Conservation (phyloP, 2,888 invertebrate species). For the Acrocyrtus sp. region DNA sequence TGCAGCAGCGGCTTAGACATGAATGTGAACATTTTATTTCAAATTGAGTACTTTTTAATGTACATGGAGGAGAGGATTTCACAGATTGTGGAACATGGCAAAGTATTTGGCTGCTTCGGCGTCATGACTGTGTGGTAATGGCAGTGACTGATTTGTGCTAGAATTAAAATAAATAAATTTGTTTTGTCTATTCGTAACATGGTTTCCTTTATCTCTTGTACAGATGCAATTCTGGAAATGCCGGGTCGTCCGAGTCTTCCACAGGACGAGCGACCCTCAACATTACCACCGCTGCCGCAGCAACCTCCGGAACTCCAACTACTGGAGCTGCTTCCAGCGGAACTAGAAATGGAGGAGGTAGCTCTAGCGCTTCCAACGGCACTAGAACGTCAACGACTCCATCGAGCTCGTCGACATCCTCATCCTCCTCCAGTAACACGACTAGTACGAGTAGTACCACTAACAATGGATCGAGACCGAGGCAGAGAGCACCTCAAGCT, state of each 20-base stretch:
- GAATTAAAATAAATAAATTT: too few species aligned
- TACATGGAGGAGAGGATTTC: slow-evolving; percentile 39
- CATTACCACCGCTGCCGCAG: slow-evolving; percentile 1
- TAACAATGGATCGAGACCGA: slow-evolving; percentile 3
- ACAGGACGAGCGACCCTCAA: too few species aligned
- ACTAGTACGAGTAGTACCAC: slow-evolving; percentile 8
- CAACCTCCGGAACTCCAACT: slow-evolving; percentile 12
- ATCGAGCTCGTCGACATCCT: slow-evolving; percentile 5
- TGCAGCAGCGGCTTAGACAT: too few species aligned
- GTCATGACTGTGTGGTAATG: too few species aligned
- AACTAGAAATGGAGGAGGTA: slow-evolving; percentile 14
- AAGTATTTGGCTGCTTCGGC: slow-evolving; percentile 22
- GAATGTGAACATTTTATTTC: slow-evolving; percentile 43
- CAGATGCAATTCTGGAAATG: too few species aligned
- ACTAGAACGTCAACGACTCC: background rate
- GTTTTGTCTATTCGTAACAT: too few species aligned
- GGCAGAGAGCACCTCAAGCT: slow-evolving; percentile 25
- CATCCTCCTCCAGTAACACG: too few species aligned
- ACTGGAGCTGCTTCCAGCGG: slow-evolving; percentile 10
- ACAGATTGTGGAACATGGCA: slow-evolving; percentile 32
- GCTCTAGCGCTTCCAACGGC: background rate
- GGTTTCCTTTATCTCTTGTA: too few species aligned
- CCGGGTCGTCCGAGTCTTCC: too few species aligned
- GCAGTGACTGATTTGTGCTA: too few species aligned
- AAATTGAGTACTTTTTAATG: slow-evolving; percentile 41